phyloP scores from a whole-genome alignment of 2,888 invertebrate genomes.

The Philereme vetulata region DNA sequence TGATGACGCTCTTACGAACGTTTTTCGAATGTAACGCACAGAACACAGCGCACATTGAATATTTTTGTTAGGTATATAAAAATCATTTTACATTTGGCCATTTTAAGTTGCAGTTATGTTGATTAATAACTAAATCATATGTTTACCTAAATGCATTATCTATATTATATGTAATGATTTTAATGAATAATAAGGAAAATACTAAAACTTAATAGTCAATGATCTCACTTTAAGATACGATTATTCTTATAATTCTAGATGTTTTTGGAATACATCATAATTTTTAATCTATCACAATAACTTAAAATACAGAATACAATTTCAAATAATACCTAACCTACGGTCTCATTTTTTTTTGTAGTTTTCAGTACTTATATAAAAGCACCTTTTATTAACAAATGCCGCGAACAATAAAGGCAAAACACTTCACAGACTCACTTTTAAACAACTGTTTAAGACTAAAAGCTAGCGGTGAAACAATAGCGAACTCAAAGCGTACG shows the following conservation, averaged over 20 bases:
- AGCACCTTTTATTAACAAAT: conserved; percentile 59
- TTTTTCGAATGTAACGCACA: too few relatives aligned
- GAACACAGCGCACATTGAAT: too few relatives aligned
- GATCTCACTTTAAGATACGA: conserved; percentile 13
- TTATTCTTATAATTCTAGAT: conserved; percentile 22
- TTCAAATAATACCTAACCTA: conserved; percentile 39
- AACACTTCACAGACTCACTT: conserved; percentile 57
- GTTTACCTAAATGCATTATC: too few relatives aligned
- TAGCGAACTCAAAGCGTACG: conserved; percentile 59
- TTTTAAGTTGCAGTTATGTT: too few relatives aligned
- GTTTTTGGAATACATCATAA: conserved; percentile 28
- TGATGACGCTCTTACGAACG: too few relatives aligned
- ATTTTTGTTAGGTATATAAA: too few relatives aligned
- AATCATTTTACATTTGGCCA: too few relatives aligned
- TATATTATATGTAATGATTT: conserved; percentile 21
- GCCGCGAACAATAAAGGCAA: conserved; percentile 58
- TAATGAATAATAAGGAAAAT: conserved; percentile 1
- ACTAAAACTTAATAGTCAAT: conserved; percentile 12
- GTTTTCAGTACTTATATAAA: conserved; percentile 38
- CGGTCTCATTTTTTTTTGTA: conserved; percentile 26
- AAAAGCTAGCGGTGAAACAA: conserved; percentile 56
- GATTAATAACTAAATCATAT: too few relatives aligned
- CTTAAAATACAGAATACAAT: conserved; percentile 31
- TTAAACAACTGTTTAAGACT: conserved; percentile 26
- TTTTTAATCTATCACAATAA: conserved; percentile 31